phyloP scores from a whole-genome alignment of 2,797 vertebrate species.

The Geotrypetes seraphini region DNA sequence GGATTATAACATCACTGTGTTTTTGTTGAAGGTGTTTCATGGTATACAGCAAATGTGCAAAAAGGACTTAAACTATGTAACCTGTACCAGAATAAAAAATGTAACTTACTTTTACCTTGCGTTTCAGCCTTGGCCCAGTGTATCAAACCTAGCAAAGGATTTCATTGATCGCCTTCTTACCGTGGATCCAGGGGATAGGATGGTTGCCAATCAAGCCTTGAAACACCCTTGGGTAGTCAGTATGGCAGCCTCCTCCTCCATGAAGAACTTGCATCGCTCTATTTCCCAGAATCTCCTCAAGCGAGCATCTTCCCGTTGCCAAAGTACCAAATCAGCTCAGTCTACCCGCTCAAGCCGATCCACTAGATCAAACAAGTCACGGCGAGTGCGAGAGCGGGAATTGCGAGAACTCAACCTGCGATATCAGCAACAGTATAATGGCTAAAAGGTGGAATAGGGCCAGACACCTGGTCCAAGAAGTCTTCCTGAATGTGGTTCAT shows the following conservation, averaged over 20 bases:
- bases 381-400: slow-evolving; percentile 84
- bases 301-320: slow-evolving; percentile 90
- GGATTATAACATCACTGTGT: no score
- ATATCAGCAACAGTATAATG: slow-evolving; percentile 92
- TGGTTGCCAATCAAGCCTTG: slow-evolving; percentile 85
- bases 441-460: no score
- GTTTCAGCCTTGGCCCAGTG: slow-evolving; percentile 91
- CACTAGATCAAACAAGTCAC: slow-evolving; percentile 89
- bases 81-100: no score
- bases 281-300: slow-evolving; percentile 97
- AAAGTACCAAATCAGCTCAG: slow-evolving; percentile 95
- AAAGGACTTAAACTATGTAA: no score
- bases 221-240: slow-evolving; percentile 95
- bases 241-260: slow-evolving; percentile 95
- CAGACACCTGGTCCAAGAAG: no score
- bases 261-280: slow-evolving; percentile 96
- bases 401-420: slow-evolving; percentile 90
- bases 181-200: slow-evolving; percentile 80
- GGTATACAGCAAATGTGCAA: no score
- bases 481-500: no score
- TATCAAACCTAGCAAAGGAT: slow-evolving; percentile 96
- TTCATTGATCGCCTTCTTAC: slow-evolving; percentile 92
- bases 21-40: no score
- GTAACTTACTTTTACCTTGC: background rate
- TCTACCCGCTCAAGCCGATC: slow-evolving; percentile 91